These are phyloP conservation scores for Brachionus sp. DNA, from an alignment of 1,140 invertebrate genomes.

Conservation along the genomic window DNA sequence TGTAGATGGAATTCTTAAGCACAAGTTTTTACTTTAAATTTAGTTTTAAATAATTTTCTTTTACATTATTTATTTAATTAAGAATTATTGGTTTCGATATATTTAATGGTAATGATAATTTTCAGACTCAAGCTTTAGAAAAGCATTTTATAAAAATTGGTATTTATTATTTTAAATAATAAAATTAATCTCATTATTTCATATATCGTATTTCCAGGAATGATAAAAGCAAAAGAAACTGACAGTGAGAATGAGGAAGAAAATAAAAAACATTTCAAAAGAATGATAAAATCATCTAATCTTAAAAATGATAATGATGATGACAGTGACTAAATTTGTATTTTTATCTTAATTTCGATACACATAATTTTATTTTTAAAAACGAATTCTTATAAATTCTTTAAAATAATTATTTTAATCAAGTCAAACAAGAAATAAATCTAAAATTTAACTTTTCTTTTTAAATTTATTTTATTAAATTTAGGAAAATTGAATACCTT, in stretches of 20 bases:
- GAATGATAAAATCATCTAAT: not conserved
- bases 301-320: not conserved
- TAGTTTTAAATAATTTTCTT: not conserved
- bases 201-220: not conserved
- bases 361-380: too few species aligned
- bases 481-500: too few species aligned
- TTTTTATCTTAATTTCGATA: not conserved
- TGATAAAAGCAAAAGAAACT: not conserved
- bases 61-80: not conserved
- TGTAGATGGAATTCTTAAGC: constrained; percentile 54
- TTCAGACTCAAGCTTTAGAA: constrained; percentile 52
- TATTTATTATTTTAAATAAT: constrained; percentile 29
- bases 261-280: not conserved
- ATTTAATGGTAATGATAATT: constrained; percentile 54
- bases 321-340: not conserved
- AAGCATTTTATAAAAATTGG: constrained; percentile 52
- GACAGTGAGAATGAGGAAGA: constrained; percentile 22
- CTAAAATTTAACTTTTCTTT: too few species aligned
- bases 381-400: too few species aligned
- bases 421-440: too few species aligned
- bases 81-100: constrained; percentile 58
- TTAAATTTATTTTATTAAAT: too few species aligned
- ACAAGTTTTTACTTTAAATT: constrained; percentile 50
- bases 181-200: not conserved
- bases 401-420: too few species aligned